phyloP scores from a whole-genome alignment of 2,888 invertebrate genomes.

The Dermolepida albohirtum region DNA sequence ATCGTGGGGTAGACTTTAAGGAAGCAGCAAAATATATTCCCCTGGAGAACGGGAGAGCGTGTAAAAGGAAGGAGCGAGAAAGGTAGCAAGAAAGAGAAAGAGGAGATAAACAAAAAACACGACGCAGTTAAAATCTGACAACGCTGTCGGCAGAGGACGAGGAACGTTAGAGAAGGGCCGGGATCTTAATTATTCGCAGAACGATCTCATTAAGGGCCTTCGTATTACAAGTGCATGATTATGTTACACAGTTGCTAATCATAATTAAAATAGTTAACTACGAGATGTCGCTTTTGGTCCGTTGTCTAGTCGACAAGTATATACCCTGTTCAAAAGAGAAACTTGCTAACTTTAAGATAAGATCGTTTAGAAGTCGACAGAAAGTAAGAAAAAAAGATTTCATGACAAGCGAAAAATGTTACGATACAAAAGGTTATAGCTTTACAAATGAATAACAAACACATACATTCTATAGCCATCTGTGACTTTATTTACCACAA shows the following conservation, averaged over 20 bases:
- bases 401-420: too few relatives aligned
- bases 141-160: conserved; percentile 56
- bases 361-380: too few relatives aligned
- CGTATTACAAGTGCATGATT: conserved; percentile 57
- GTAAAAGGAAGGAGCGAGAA: too few relatives aligned
- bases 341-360: too few relatives aligned
- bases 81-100: conserved; percentile 8
- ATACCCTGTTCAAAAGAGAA: conserved; percentile 5
- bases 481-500: too few relatives aligned
- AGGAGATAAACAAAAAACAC: conserved; percentile 48
- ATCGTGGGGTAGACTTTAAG: conserved; percentile 12
- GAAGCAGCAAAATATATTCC: conserved; percentile 25
- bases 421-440: too few relatives aligned
- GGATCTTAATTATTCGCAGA: conserved; percentile 59
- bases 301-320: conserved; percentile 24
- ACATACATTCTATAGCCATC: too few relatives aligned
- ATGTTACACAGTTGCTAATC: conserved; percentile 53
- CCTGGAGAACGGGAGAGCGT: background rate
- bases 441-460: too few relatives aligned
- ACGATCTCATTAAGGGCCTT: conserved; percentile 58
- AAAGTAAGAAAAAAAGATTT: too few relatives aligned
- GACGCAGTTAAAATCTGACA: conserved; percentile 58
- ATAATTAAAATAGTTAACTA: conserved; percentile 39
- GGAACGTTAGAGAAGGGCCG: conserved; percentile 28
- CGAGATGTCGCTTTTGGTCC: conserved; percentile 32